Base-by-base conservation (phyloP, 2,888 invertebrate genomes). In the Andrena haemorrhoa region DNA sequence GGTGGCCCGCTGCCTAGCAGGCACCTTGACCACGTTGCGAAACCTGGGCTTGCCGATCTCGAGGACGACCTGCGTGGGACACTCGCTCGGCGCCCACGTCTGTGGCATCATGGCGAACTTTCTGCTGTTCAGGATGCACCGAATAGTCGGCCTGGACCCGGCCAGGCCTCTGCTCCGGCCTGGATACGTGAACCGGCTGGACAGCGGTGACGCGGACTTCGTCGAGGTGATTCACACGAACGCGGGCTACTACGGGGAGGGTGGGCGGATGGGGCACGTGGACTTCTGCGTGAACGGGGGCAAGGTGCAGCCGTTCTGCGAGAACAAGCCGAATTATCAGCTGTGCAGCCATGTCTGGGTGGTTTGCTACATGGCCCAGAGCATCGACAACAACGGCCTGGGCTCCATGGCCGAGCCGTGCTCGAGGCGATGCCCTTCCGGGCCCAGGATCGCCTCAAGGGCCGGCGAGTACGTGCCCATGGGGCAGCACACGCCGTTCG, bases 221-320 rank as follows among this genome's bases (percentile, higher is more conserved):
- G 97, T 97, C 2, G 96, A 97, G 92, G 96, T 97, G 26, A 95
- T 97, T 31, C 97, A 97, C 91, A 97, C 97, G 0, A 97, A 97
- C 92, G 97, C 97, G 0, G 97, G 97, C 0, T 96, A 96, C 81
- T 97, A 97, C 93, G 97, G 97, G 0, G 97, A 97, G 92, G 95
- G 95, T 1, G 96, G 97, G 5, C 94, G 96, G 3, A 95, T 96
- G 4, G 97, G 97, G 0, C 97, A 97, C 91, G 96, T 97, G 0
- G 97, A 97, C 94, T 96, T 97, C 94, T 97, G 97, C 90, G 95
- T 97, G 53, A 97, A 97, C 91, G 97, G 97, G 0, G 97, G 97
- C n/a, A 94, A 94, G 86, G 94, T 96, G 76, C 97, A 97, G 92
- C 97, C 97, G 0, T 97, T 96, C 92, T 97, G 97, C 92, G 95